phyloP scores from a whole-genome alignment of 2,888 invertebrate species.

The Dynastes tityus region DNA sequence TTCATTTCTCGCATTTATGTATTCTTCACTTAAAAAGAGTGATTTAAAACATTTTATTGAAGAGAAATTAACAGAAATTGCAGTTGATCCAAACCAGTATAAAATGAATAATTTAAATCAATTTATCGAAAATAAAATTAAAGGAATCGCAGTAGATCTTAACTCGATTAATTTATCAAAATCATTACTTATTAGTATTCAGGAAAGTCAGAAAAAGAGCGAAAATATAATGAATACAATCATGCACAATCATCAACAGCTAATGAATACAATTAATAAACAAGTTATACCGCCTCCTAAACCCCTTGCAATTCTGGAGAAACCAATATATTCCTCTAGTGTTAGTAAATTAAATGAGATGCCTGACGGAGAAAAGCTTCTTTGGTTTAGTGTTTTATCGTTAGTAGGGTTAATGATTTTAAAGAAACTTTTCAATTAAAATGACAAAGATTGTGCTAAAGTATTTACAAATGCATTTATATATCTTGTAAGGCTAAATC shows the following conservation, averaged over 20 bases:
- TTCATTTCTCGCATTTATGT: constrained; percentile 66
- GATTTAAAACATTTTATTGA: constrained; percentile 65
- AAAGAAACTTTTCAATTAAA: constrained; percentile 29
- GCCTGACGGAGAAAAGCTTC: constrained; percentile 47
- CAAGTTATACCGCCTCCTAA: background rate
- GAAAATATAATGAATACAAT: constrained; percentile 43
- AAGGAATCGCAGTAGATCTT: background rate
- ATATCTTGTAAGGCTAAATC: constrained; percentile 6
- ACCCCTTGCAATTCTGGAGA: background rate
- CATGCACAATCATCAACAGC: constrained; percentile 52
- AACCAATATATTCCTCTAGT: background rate
- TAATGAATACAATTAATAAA: constrained; percentile 40
- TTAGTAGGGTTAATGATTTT: constrained; percentile 49
- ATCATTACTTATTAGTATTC: background rate
- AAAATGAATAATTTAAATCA: constrained; percentile 65
- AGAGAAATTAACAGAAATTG: constrained; percentile 51
- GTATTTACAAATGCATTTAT: constrained; percentile 8
- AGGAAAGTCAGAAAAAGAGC: constrained; percentile 34
- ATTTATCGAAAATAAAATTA: constrained; percentile 60
- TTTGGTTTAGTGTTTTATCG: constrained; percentile 45
- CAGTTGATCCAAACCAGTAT: background rate
- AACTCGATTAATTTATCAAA: background rate
- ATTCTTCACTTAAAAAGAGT: constrained; percentile 65
- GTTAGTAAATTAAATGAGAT: constrained; percentile 28
- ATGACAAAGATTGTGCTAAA: background rate